Evolutionary conservation across 2,888 invertebrate species (phyloP).

Genomic region (Oxyscelio sp.): DNA sequence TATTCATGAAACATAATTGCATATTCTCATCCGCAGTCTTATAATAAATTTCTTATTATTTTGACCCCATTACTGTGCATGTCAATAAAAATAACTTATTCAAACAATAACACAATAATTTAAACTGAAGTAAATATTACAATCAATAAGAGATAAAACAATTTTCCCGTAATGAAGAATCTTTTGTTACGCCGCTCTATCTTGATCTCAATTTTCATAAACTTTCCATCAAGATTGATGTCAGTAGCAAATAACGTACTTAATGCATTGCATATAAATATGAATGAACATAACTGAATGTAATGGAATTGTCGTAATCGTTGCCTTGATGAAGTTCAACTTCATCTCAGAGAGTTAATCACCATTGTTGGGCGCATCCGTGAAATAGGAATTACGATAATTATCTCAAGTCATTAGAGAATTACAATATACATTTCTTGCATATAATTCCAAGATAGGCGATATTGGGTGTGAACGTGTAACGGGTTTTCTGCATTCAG

Average conservation of each 20-base stretch:
- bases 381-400: conserved; percentile 57
- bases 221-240: conserved; percentile 62
- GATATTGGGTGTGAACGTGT: conserved; percentile 71
- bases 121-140: conserved; percentile 19
- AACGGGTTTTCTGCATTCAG: conserved; percentile 64
- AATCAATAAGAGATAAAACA: too few relatives aligned
- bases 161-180: too few relatives aligned
- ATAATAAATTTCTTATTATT: conserved; percentile 20
- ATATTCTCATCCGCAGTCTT: too few relatives aligned
- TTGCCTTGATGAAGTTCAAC: conserved; percentile 60
- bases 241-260: conserved; percentile 56
- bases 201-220: conserved; percentile 53
- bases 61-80: conserved; percentile 18
- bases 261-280: conserved; percentile 65
- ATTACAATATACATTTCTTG: conserved; percentile 62
- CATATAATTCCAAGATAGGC: conserved; percentile 58
- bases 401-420: conserved; percentile 52
- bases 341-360: conserved; percentile 66
- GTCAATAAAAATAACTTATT: conserved; percentile 1
- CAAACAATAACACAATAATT: conserved; percentile 14
- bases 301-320: conserved; percentile 53
- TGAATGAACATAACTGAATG: conserved; percentile 69
- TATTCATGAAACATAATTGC: too few relatives aligned
- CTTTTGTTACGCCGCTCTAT: conserved; percentile 32
- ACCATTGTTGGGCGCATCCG: conserved; percentile 61